Conservation (phyloP, 2,113 vertebrate species). For the Porphyrio hochstetteri region DNA sequence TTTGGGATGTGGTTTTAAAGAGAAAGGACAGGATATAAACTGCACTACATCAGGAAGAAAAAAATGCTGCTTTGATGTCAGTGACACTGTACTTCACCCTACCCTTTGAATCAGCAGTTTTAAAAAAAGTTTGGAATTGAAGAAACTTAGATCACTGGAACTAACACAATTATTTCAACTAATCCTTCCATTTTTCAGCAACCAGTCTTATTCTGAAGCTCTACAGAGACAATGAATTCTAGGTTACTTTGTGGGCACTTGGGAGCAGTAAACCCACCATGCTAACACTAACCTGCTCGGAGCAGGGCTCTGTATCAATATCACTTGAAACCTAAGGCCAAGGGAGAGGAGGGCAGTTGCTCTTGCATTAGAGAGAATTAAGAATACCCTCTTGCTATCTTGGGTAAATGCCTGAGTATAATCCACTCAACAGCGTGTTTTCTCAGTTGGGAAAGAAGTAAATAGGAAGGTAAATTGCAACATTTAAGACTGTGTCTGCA, state of each 20-base stretch:
- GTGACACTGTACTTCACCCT: neutral
- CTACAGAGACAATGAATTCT: neutral
- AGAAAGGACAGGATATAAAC: constrained; percentile 9
- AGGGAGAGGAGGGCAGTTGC: neutral
- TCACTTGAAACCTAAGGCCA: neutral
- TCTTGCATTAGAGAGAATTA: neutral
- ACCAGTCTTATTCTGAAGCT: neutral
- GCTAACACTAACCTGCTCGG: fast-evolving
- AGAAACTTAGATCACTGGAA: neutral
- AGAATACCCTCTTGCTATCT: neutral
- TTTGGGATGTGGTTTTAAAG: constrained; percentile 1
- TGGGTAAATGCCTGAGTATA: constrained; percentile 24
- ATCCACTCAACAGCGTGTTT: neutral
- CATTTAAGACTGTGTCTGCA: neutral
- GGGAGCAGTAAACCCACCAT: fast-evolving
- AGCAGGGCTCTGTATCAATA: neutral
- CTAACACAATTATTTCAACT: neutral
- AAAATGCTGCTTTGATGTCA: neutral
- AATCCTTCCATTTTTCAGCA: neutral
- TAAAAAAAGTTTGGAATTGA: neutral
- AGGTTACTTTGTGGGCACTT: neutral
- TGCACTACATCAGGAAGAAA: neutral
- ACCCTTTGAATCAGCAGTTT: neutral
- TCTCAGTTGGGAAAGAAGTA: neutral
- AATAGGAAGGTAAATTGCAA: neutral